Percentiles rank a stretch among this genome's conserved stretches.
These are phyloP conservation scores for Apomyelois bistriatella DNA, from an alignment of 2,888 invertebrate species.

Conservation along the genomic window DNA sequence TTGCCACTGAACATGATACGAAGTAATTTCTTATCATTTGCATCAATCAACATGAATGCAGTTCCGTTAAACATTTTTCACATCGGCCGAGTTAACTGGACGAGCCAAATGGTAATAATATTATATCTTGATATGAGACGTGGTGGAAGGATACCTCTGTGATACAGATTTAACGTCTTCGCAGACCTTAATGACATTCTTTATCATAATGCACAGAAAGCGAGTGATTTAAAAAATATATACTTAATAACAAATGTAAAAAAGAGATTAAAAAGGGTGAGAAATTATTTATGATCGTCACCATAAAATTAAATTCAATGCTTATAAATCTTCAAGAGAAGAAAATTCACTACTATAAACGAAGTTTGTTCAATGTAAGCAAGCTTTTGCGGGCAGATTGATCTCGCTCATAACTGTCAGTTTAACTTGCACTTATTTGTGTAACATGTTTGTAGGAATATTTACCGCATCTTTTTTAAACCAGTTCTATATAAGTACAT, in stretches of 20 bases:
- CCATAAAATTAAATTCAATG: too few species aligned
- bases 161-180: too few species aligned
- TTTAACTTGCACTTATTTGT: neutral
- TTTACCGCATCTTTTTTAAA: neutral
- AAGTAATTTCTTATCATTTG: conserved; percentile 6
- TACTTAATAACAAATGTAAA: too few species aligned
- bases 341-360: neutral
- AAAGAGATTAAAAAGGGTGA: too few species aligned
- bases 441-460: neutral
- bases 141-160: too few species aligned
- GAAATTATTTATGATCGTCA: too few species aligned
- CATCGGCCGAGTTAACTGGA: neutral
- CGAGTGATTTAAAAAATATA: too few species aligned
- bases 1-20: conserved; percentile 4
- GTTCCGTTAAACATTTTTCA: neutral
- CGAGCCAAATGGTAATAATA: neutral
- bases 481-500: neutral
- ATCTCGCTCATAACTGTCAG: conserved; percentile 10
- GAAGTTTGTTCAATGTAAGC: neutral
- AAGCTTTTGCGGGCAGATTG: neutral
- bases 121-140: too few species aligned
- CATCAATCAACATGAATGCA: conserved; percentile 9
- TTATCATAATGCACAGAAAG: too few species aligned
- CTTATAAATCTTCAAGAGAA: neutral
- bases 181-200: too few species aligned